Evolutionary conservation across 1,140 invertebrate species (phyloP).

Genomic region (Drosophila nannoptera): DNA sequence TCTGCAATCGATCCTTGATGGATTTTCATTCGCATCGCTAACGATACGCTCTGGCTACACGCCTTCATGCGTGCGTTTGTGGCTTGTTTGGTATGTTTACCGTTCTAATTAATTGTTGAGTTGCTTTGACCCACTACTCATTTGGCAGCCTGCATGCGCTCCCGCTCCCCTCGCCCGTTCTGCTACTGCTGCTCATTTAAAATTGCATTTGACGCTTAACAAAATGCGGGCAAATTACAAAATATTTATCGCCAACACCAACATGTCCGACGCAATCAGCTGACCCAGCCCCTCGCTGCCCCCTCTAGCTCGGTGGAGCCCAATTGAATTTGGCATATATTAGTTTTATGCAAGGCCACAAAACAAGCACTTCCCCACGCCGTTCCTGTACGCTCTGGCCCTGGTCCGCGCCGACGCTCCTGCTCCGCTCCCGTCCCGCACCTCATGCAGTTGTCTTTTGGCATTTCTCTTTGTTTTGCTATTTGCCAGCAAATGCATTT

Average conservation of each 20-base stretch:
- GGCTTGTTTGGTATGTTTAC: constrained; percentile 27
- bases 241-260: constrained; percentile 42
- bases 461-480: constrained; percentile 21
- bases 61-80: background rate
- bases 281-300: constrained; percentile 9
- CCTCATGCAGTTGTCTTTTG: constrained; percentile 22
- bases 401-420: background rate
- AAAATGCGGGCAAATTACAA: constrained; percentile 51
- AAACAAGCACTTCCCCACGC: constrained; percentile 15
- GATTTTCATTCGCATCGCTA: too few species aligned
- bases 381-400: too few species aligned
- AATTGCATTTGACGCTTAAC: constrained; percentile 47
- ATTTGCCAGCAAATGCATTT: constrained; percentile 27
- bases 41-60: too few species aligned
- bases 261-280: constrained; percentile 23
- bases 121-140: constrained; percentile 11
- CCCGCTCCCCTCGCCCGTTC: background rate
- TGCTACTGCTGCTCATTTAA: constrained; percentile 25
- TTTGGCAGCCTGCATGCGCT: background rate
- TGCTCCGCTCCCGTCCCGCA: background rate
- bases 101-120: constrained; percentile 49
- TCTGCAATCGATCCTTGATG: too few species aligned
- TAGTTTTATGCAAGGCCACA: constrained; percentile 38
- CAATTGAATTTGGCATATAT: constrained; percentile 39
- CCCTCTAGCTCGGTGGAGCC: background rate